phyloP scores from a whole-genome alignment of 2,797 vertebrate genomes.

The Sarcophilus harrisii region DNA sequence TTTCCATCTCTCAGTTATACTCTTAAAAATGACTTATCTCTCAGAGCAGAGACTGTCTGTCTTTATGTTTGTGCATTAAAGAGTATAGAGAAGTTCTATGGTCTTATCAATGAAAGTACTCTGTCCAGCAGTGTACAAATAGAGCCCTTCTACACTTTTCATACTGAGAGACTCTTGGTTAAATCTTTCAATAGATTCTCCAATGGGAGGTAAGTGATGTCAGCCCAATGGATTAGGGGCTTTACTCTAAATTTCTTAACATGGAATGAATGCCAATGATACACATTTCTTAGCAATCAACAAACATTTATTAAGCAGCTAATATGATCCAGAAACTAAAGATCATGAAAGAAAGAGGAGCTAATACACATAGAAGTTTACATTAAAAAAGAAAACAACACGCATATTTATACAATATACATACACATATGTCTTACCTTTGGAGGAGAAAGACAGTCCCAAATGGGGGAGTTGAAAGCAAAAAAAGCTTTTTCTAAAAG shows the following conservation, averaged over 20 bases:
- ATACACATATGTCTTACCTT: neutral
- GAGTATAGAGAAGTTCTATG: neutral
- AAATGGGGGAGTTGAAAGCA: neutral
- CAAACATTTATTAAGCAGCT: neutral
- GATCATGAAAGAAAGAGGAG: neutral
- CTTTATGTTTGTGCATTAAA: neutral
- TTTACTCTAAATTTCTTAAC: neutral
- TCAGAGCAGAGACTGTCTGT: neutral
- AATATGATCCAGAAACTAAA: neutral
- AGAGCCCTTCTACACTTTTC: neutral
- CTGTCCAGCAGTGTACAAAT: neutral
- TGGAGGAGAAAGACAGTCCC: neutral
- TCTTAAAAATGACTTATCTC: neutral
- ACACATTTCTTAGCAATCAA: neutral
- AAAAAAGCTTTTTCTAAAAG: neutral
- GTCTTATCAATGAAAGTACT: neutral
- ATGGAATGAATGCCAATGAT: neutral
- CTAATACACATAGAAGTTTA: neutral
- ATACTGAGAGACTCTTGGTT: neutral
- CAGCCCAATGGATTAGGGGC: neutral
- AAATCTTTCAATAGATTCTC: neutral
- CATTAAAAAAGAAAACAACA: neutral
- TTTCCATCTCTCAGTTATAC: neutral
- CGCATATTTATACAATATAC: neutral
- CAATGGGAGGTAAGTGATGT: neutral